Evolutionary conservation across 2,113 vertebrate species (phyloP).

Genomic region (Sorex fumeus): DNA sequence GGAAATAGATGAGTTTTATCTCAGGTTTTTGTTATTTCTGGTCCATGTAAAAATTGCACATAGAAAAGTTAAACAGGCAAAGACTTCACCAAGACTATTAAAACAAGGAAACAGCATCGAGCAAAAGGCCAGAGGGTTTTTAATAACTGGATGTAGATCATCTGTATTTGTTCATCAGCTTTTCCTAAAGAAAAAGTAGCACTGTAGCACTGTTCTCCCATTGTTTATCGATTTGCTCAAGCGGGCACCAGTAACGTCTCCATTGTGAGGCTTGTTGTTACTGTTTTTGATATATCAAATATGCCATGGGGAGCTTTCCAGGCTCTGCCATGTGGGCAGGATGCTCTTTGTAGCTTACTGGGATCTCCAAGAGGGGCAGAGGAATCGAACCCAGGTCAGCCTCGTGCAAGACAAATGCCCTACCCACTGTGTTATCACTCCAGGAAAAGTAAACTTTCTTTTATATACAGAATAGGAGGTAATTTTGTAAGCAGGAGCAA

Average conservation of each 20-base stretch:
- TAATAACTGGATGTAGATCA: neutral
- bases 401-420: too few relatives aligned
- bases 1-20: neutral
- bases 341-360: too few relatives aligned
- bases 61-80: neutral
- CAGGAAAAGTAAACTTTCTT: neutral
- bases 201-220: too few relatives aligned
- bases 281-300: too few relatives aligned
- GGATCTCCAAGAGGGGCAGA: too few relatives aligned
- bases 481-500: neutral
- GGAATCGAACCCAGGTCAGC: too few relatives aligned
- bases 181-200: neutral
- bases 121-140: neutral
- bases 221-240: too few relatives aligned
- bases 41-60: conserved; percentile 31
- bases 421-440: too few relatives aligned
- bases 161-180: neutral
- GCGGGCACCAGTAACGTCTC: too few relatives aligned
- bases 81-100: neutral
- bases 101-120: neutral
- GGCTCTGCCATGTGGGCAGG: too few relatives aligned
- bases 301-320: too few relatives aligned
- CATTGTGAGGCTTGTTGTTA: too few relatives aligned
- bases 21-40: conserved; percentile 2
- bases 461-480: neutral